phyloP scores from a whole-genome alignment of 2,888 invertebrate species.

The Erannis defoliaria region DNA sequence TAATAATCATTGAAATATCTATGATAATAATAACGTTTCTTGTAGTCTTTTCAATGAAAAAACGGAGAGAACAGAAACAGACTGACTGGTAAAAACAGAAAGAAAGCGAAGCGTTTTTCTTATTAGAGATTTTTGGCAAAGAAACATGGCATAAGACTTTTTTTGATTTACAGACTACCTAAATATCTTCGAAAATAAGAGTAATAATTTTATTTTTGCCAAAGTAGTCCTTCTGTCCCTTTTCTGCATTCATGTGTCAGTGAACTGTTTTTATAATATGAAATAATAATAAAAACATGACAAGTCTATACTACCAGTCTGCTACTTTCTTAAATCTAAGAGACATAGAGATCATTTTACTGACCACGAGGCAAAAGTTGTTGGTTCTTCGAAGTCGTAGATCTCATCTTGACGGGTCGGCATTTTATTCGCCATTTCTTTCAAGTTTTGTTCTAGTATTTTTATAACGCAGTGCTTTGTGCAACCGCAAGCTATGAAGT shows the following conservation, averaged over 20 bases:
- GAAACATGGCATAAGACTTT: too few relatives aligned
- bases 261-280: constrained; percentile 51
- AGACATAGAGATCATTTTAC: neutral
- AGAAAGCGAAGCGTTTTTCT: neutral
- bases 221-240: neutral
- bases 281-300: constrained; percentile 36
- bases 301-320: neutral
- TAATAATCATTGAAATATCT: too few relatives aligned
- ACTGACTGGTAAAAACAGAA: too few relatives aligned
- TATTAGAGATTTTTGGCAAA: too few relatives aligned
- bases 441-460: constrained; percentile 16
- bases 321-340: neutral
- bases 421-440: constrained; percentile 14
- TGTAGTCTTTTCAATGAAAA: too few relatives aligned
- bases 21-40: too few relatives aligned
- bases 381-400: constrained; percentile 28
- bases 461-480: neutral
- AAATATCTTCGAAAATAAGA: too few relatives aligned
- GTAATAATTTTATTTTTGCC: too few relatives aligned
- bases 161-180: too few relatives aligned
- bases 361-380: constrained; percentile 9
- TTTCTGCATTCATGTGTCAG: constrained; percentile 32
- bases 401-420: constrained; percentile 25
- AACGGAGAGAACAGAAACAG: too few relatives aligned
- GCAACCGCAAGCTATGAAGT: constrained; percentile 6